Base-by-base conservation (phyloP, 2,888 invertebrate species). In the Lasioglossum lativentre region DNA sequence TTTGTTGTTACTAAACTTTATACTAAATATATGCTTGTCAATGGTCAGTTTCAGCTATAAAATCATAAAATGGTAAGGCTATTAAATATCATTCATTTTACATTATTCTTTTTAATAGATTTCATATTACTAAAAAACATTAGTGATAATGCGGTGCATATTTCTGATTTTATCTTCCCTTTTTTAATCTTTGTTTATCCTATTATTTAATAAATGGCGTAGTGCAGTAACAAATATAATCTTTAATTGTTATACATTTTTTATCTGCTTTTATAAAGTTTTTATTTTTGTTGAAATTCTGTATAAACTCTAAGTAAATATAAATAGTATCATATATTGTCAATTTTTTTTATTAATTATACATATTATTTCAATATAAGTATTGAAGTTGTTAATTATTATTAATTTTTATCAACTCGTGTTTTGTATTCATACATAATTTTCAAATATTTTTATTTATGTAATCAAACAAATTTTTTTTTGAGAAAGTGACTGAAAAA, bases 31-130 rank as follows among this genome's bases (percentile, higher is more conserved):
- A 87, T 91, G 89, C 83, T 92, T 89, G 89, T 91, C 91, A 88
- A 86, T 91, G 87, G 90, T 89, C 86, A 86, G 80, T 90, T 86
- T 88, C 78, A 83, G 76, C 81, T 85, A 90, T 86, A 83, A 81
- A 91, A 88, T 92, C 91, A 84, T 93, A 94, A 93, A 91, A 94
- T 94, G 94, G 94, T 94, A 84, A 92, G 92, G 85, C 27, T 19
- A 63, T 63, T 34, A 75, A 72, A 27, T 45, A 19, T 30, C 63
- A 72, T 66, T 56, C 70, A 10, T 19, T 56, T 1, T 1, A 78
- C 40, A 16, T 30, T 30, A 71, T 66, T 56, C 70, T 14, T n/a
- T 56, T 2, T 2, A 72, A 30, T 66, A 23, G 4, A n/a, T 70
- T 5, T 40, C n/a, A 40, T 70, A n/a, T 40, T 38, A 16, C 12